phyloP scores from a whole-genome alignment of 2,113 vertebrate species.

The Myotis brandtii region DNA sequence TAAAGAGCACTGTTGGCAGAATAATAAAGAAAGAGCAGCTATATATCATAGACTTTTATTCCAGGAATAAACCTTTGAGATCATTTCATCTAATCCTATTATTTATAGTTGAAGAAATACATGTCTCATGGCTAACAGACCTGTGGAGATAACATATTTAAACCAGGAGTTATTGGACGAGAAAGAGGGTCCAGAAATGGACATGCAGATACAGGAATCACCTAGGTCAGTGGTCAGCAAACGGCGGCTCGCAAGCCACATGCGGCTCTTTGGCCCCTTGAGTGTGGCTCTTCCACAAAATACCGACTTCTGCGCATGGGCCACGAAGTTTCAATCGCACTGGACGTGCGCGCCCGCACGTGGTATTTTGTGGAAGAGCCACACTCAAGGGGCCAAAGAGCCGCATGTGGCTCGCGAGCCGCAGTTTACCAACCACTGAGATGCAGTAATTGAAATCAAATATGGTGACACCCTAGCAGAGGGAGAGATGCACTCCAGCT shows the following conservation, averaged over 20 bases:
- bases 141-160: constrained; percentile 43
- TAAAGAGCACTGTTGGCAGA: constrained; percentile 39
- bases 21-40: constrained; percentile 58
- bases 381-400: no score
- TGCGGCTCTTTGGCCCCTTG: no score
- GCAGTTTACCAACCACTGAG: no score
- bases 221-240: not conserved
- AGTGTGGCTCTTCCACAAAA: no score
- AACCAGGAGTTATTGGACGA: constrained; percentile 23
- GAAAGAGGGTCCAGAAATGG: constrained; percentile 43
- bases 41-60: constrained; percentile 57
- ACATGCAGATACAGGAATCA: not conserved
- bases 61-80: constrained; percentile 48
- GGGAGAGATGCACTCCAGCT: not conserved
- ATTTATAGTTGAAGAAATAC: constrained; percentile 62
- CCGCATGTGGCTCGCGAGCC: no score
- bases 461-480: not conserved
- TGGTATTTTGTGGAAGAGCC: no score
- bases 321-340: no score
- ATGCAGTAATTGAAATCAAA: constrained; percentile 32
- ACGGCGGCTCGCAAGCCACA: no score
- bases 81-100: constrained; percentile 65
- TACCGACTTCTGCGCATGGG: no score
- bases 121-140: constrained; percentile 45
- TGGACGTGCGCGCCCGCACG: no score